Evolutionary conservation across 2,797 vertebrate genomes (phyloP).

Genomic region (Phalloptychus januarius): DNA sequence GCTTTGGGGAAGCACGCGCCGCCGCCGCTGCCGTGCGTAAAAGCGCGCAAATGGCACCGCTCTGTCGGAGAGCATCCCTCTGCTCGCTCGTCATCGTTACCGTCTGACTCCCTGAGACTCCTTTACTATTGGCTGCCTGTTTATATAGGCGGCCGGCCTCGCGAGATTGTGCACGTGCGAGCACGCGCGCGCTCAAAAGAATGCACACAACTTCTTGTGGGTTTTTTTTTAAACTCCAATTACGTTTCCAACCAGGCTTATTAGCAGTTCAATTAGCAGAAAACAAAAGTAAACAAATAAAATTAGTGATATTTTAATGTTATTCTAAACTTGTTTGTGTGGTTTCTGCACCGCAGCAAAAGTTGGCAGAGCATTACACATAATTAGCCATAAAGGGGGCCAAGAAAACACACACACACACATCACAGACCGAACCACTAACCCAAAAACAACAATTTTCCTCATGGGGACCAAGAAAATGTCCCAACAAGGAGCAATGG

Average conservation of each 20-base stretch:
- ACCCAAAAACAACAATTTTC: too few species aligned
- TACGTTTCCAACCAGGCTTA: neutral
- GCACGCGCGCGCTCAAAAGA: constrained; percentile 12
- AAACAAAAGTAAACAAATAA: neutral
- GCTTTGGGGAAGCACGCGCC: constrained; percentile 6
- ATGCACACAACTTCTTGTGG: neutral
- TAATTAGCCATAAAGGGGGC: neutral
- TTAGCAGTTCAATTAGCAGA: neutral
- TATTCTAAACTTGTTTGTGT: neutral
- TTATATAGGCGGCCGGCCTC: constrained; percentile 33
- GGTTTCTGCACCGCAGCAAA: neutral
- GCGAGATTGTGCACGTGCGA: constrained; percentile 5
- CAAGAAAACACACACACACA: neutral
- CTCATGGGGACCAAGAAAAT: too few species aligned
- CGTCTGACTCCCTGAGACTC: constrained; percentile 29
- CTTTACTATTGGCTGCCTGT: constrained; percentile 38
- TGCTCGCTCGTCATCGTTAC: constrained; percentile 67
- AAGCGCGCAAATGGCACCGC: constrained; percentile 33
- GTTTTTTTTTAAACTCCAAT: neutral
- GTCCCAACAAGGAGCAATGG: too few species aligned
- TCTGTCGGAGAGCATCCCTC: constrained; percentile 25
- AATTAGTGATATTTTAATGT: neutral
- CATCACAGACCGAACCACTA: too few species aligned
- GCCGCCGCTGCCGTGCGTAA: constrained; percentile 37
- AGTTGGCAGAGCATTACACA: constrained; percentile 10